Evolutionary conservation across 2,113 vertebrate species (phyloP).

Genomic region (Agelaius phoeniceus): DNA sequence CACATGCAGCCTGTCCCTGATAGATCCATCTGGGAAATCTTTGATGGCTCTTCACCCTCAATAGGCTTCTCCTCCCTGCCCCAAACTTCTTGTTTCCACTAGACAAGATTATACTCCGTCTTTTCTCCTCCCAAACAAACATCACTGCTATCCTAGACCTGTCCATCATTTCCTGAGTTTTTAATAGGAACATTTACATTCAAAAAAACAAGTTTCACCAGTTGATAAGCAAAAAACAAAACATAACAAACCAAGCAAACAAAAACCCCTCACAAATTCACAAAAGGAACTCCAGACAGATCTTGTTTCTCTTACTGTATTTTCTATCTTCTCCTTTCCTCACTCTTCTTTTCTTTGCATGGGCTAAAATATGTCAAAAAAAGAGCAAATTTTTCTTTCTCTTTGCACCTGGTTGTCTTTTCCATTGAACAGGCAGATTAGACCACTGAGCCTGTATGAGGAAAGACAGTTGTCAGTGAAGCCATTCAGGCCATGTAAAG

Average conservation of each 20-base stretch:
- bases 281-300: neutral
- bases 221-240: neutral
- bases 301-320: neutral
- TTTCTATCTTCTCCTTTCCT: neutral
- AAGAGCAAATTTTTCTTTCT: neutral
- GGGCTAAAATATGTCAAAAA: neutral
- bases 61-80: neutral
- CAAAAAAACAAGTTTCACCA: neutral
- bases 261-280: neutral
- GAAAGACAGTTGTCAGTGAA: neutral
- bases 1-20: neutral
- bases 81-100: neutral
- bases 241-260: neutral
- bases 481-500: neutral
- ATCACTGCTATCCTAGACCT: neutral
- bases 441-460: neutral
- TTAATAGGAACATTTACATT: neutral
- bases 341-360: too few species aligned
- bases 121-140: neutral
- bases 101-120: neutral
- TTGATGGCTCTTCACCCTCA: neutral
- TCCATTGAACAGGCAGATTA: neutral
- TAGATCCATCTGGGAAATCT: neutral
- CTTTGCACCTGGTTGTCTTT: neutral
- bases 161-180: neutral